Evolutionary conservation across 2,888 invertebrate genomes (phyloP), one percentile per base, ranked within the genome.

Genomic region (Leptopilina myrica): DNA sequence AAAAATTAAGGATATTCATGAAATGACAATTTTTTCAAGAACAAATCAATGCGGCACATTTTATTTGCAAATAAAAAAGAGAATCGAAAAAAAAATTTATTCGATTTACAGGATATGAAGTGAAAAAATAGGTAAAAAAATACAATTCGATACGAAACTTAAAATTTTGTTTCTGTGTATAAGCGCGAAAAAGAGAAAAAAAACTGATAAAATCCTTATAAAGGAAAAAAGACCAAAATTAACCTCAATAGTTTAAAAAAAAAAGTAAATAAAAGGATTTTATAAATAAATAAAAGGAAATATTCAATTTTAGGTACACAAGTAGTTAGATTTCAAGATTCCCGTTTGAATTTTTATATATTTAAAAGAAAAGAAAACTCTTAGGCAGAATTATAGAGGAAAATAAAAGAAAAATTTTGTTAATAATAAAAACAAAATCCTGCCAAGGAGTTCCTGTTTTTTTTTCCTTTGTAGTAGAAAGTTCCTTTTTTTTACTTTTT

Each of bases 261-360:
- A 49, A 49, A 49, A 33, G 33, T 11, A 9, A 49, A 49, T 11
- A 49, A 49, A 9, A 49, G 9, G 33, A 33, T 33, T 33, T 33
- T 33, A 33, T 33, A 33, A 49, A 12, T 49, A 12, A 49, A 9
- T 46, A 59, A 62, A 62, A 62, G 14, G 62, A 62, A 62, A 20
- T 73, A 53, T 53, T 33, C 14, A 73, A 56, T 33, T 33, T 73
- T 26, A 53, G 56, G 73, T 56, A 14, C 56, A 73, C 33, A 56
- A 73, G 56, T 73, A 73, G 73, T 73, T 73, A 73, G 33, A 49
- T 56, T 73, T 33, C 53, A 73, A 56, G 67, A 49, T 67, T 73
- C 62, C 62, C 73, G 26, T 69, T 53, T 33, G 14, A 56, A 73
- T 56, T 73, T 53, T 53, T 49, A 26, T 12, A 33, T 43, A 43